A percentile compares a stretch with the other conserved stretches of the same genome.
phyloP scores from a whole-genome alignment of 1,140 invertebrate species.

The Aricia agestis region DNA sequence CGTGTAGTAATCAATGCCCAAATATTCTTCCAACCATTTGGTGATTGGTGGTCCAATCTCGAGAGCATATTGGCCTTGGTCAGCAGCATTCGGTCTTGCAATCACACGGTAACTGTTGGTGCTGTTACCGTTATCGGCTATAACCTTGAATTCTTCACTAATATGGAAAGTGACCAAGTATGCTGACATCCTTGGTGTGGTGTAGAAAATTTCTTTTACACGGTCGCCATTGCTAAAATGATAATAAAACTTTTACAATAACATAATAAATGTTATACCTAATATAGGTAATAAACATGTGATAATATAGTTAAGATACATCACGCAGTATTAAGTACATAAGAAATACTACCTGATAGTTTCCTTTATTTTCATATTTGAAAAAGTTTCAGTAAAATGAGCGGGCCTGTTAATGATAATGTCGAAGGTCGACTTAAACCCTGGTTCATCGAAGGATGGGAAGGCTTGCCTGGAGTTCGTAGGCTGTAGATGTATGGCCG shows the following conservation, averaged over 20 bases:
- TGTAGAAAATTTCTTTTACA: conserved; percentile 75
- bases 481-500: conserved; percentile 89
- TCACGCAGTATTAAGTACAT: neutral
- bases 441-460: conserved; percentile 94
- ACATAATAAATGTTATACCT: too few relatives aligned
- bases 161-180: conserved; percentile 86
- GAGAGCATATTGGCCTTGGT: conserved; percentile 80
- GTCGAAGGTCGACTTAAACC: conserved; percentile 87
- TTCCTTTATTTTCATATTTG: conserved; percentile 52
- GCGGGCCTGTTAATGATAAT: conserved; percentile 57
- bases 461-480: conserved; percentile 90
- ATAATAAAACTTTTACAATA: conserved; percentile 13
- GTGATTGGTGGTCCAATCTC: conserved; percentile 72
- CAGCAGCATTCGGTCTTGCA: conserved; percentile 81
- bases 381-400: conserved; percentile 48
- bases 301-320: neutral
- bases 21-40: conserved; percentile 58
- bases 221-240: conserved; percentile 49
- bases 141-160: conserved; percentile 85
- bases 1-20: conserved; percentile 56
- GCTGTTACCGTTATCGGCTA: conserved; percentile 45
- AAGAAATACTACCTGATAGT: conserved; percentile 25
- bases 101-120: conserved; percentile 80
- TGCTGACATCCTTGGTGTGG: conserved; percentile 88
- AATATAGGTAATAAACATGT: neutral